phyloP scores from a whole-genome alignment of 2,113 vertebrate genomes.

The Todiramphus saurophagus region DNA sequence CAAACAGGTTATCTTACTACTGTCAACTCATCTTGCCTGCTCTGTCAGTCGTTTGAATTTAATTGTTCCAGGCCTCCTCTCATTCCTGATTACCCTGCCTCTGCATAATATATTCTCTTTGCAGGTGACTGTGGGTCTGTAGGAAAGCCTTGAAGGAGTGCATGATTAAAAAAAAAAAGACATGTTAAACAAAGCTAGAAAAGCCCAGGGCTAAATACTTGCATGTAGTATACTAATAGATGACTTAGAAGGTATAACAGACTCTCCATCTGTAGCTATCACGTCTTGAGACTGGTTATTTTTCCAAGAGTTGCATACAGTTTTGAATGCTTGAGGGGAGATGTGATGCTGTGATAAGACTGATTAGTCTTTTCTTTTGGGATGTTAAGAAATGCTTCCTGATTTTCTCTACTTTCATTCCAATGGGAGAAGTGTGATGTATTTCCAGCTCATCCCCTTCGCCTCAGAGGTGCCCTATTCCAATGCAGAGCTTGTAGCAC shows the following conservation, averaged over 20 bases:
- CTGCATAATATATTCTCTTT: conserved; percentile 43
- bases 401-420: neutral
- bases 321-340: neutral
- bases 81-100: neutral
- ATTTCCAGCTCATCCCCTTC: neutral
- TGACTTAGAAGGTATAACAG: neutral
- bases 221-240: neutral
- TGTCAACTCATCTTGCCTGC: conserved; percentile 42
- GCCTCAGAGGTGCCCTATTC: neutral
- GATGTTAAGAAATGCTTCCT: neutral
- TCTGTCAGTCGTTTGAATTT: conserved; percentile 64
- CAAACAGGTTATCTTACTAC: conserved; percentile 71
- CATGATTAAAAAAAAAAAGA: neutral
- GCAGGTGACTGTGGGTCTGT: conserved; percentile 18
- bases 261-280: neutral
- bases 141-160: conserved; percentile 43
- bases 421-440: accelerated
- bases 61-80: conserved; percentile 69
- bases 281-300: neutral
- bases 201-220: conserved; percentile 1
- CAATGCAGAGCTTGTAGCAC: neutral
- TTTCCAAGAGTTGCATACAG: neutral
- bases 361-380: neutral
- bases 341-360: neutral
- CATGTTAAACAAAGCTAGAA: conserved; percentile 26